Evolutionary conservation across 2,797 vertebrate genomes (phyloP), one percentile per base, ranked within the genome.

Genomic region (Molothrus ater): DNA sequence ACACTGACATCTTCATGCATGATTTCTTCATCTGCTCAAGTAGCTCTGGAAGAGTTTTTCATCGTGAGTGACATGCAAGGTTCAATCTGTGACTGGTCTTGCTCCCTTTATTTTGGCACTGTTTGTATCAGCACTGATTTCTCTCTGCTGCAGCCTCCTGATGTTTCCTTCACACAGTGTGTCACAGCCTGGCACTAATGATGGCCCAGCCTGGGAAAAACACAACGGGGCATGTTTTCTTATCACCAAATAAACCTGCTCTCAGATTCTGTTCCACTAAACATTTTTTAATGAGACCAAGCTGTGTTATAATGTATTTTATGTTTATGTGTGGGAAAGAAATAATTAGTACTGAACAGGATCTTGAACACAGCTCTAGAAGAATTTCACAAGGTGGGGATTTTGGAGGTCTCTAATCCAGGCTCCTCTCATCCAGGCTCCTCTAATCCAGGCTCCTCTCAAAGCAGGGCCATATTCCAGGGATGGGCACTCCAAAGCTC

Each of bases 11-110:
- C 86, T 87, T 94, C 91, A 91, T 91, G 88, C 78, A 86, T 74
- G 88, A 93, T 89, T 96, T 95, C 86, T 96, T 93, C 76, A 94
- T 82, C 90, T 70, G 73, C 63, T 78, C 82, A 96, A 86, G 63
- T 71, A 92, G 63, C 66, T 93, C 76, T 85, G 71, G 61, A 93
- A 92, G 61, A 69, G 26, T 61, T 85, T 90, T 95, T 88, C 85
- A 80, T 79, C 80, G 54, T 66, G 74, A 94, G 57, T 91, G 88
- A 80, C 69, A 22, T 65, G 59, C n/a, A 83, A 89, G 69, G 28
- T 57, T 95, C 75, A 91, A 59, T 88, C 87, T 92, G 75, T 72
- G 69, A 26, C 69, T 50, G 54, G 65, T 93, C 85, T 61, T 90
- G 75, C 26, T 80, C 18, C 54, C 61, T 91, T 87, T 64, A 71